These are phyloP conservation scores for Neopipo cinnamomea DNA, from an alignment of 2,113 vertebrate genomes.

Conservation along the genomic window DNA sequence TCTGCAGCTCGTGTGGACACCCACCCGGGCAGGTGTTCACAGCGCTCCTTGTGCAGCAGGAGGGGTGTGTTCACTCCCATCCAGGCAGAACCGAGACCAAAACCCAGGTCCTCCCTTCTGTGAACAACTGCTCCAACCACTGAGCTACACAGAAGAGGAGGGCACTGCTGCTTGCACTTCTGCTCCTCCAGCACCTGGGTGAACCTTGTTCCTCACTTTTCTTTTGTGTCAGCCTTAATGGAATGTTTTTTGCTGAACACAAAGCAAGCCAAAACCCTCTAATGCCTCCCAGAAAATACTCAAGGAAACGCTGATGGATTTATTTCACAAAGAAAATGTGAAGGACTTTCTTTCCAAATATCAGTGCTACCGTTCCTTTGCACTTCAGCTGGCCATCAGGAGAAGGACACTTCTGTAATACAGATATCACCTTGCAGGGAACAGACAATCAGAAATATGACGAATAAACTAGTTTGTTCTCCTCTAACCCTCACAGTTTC, in stretches of 20 bases:
- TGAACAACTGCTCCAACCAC: not conserved
- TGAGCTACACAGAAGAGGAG: not conserved
- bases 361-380: not conserved
- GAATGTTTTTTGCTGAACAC: not conserved
- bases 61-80: not conserved
- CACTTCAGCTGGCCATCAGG: not conserved
- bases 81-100: not conserved
- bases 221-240: not conserved
- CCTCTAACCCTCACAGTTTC: not conserved
- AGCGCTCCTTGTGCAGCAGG: not conserved
- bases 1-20: not conserved
- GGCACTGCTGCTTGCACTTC: not conserved
- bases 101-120: not conserved
- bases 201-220: not conserved
- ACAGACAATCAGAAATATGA: not conserved
- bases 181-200: not conserved
- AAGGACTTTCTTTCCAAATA: not conserved
- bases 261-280: not conserved
- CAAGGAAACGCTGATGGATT: not conserved
- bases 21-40: no score
- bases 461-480: not conserved
- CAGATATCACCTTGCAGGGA: not conserved
- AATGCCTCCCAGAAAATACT: not conserved
- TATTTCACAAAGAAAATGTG: not conserved
- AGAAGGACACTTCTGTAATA: not conserved